Evolutionary conservation across 2,888 invertebrate species (phyloP).

Genomic region (Aporophyla nigra): DNA sequence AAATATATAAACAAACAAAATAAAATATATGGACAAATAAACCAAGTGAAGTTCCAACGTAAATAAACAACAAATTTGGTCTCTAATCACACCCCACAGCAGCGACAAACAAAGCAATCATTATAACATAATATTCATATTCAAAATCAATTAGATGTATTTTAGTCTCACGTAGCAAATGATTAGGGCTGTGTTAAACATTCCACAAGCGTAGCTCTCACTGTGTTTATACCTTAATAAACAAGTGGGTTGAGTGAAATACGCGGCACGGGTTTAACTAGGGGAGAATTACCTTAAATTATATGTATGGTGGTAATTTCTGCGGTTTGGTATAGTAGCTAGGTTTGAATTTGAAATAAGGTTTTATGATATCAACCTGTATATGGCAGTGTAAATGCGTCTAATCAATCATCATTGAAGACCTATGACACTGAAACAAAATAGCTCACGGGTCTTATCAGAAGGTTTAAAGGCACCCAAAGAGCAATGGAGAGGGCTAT

Average conservation of each 20-base stretch:
- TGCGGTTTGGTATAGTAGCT: background rate
- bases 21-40: too few species aligned
- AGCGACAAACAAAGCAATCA: constrained; percentile 28
- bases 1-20: too few species aligned
- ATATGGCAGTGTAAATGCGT: background rate
- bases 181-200: constrained; percentile 43
- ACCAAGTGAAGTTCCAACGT: too few species aligned
- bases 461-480: too few species aligned
- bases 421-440: background rate
- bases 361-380: background rate
- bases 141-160: constrained; percentile 57
- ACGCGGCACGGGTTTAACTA: constrained; percentile 20
- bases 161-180: constrained; percentile 34
- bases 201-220: constrained; percentile 37
- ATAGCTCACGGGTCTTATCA: too few species aligned
- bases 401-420: background rate
- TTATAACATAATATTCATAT: constrained; percentile 45
- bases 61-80: constrained; percentile 19
- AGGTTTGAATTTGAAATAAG: constrained; percentile 4
- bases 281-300: constrained; percentile 42
- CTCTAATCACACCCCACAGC: constrained; percentile 31
- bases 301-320: constrained; percentile 6
- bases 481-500: too few species aligned
- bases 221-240: constrained; percentile 48
- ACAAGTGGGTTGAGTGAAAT: constrained; percentile 42